Percentiles rank a stretch among this genome's conserved stretches.
phyloP scores from a whole-genome alignment of 2,888 invertebrate genomes.

The Norana najaformis region DNA sequence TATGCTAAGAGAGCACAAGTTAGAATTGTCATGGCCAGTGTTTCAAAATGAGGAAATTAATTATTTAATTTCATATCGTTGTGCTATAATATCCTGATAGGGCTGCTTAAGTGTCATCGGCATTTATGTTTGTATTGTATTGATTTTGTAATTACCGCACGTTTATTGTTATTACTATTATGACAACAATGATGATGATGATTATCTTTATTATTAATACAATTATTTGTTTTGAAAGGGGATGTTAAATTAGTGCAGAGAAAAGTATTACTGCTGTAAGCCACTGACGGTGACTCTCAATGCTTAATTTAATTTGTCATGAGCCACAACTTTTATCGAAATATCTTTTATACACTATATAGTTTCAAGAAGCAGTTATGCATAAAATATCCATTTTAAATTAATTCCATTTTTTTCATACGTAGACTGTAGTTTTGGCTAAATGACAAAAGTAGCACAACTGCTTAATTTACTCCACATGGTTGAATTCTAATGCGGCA shows the following conservation, averaged over 20 bases:
- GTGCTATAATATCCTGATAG: too few species aligned
- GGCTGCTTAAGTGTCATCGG: too few species aligned
- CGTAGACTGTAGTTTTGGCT: too few species aligned
- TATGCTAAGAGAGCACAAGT: too few species aligned
- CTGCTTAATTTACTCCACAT: slow-evolving; percentile 35
- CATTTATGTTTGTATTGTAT: too few species aligned
- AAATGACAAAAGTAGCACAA: neutral
- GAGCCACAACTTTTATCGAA: neutral
- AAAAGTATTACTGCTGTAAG: neutral
- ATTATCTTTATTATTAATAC: neutral
- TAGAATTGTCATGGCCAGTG: too few species aligned
- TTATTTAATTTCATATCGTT: too few species aligned
- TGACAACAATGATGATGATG: neutral
- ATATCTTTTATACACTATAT: neutral
- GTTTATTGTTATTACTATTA: neutral
- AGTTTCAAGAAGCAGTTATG: neutral
- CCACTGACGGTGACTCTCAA: neutral
- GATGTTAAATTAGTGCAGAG: neutral
- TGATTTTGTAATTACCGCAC: too few species aligned
- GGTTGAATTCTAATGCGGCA: slow-evolving; percentile 49
- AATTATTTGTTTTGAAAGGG: neutral
- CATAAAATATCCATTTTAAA: neutral
- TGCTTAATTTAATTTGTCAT: neutral
- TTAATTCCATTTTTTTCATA: neutral
- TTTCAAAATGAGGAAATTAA: too few species aligned